These are phyloP conservation scores for Scyliorhinus canicula DNA, from an alignment of 2,797 vertebrate genomes.

Conservation along the genomic window DNA sequence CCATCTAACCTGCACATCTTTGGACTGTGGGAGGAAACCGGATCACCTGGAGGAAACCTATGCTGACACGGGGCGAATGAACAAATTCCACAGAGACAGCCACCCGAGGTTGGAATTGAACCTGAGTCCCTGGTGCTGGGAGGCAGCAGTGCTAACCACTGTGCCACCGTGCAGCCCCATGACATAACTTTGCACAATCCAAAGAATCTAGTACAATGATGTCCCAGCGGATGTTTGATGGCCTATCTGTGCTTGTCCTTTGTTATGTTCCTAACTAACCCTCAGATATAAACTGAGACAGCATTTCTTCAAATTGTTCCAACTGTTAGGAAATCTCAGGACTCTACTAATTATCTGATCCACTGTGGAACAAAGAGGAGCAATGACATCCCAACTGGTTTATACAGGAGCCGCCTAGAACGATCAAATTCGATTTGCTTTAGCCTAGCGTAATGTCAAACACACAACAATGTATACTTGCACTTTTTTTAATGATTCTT, in stretches of 20 bases:
- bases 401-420: neutral
- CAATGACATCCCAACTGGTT: neutral
- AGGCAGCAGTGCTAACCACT: too few species aligned
- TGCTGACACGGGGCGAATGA: too few species aligned
- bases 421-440: neutral
- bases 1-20: too few species aligned
- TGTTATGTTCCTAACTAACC: neutral
- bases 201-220: neutral
- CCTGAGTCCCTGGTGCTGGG: too few species aligned
- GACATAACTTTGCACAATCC: neutral
- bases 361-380: neutral
- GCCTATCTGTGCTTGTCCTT: neutral
- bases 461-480: slow-evolving; percentile 33
- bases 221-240: neutral
- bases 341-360: neutral
- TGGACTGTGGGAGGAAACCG: too few species aligned
- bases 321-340: neutral
- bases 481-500: slow-evolving; percentile 75
- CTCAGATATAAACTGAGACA: neutral
- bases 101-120: too few species aligned
- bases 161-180: neutral
- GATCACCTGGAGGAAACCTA: too few species aligned
- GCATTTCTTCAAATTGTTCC: neutral
- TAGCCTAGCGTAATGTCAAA: neutral
- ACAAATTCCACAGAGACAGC: too few species aligned